Percentiles rank a stretch among this genome's conserved stretches.
phyloP scores from a whole-genome alignment of 2,113 vertebrate species.

The Pomatorhinus ruficollis region DNA sequence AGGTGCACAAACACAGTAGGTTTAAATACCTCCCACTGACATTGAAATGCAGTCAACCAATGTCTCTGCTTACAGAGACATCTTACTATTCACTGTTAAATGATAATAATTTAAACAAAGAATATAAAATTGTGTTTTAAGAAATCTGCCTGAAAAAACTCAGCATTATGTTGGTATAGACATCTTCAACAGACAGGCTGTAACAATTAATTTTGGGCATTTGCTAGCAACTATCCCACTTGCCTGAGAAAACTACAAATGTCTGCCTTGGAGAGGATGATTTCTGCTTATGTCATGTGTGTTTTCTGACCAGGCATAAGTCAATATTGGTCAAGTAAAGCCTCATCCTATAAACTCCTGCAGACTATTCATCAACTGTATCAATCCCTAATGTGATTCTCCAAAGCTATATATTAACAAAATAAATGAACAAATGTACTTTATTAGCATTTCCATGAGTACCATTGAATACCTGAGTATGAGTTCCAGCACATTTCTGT shows the following conservation, averaged over 20 bases:
- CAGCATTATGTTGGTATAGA: not conserved
- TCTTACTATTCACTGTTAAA: not conserved
- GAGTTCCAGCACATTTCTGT: not conserved
- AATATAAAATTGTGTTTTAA: not conserved
- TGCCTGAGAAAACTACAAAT: not conserved
- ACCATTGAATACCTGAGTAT: accelerated
- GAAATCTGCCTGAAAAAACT: not conserved
- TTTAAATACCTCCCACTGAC: not conserved
- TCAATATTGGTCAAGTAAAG: not conserved
- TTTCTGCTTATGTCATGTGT: not conserved
- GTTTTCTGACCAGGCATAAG: not conserved
- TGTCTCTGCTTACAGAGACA: not conserved
- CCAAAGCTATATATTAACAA: not conserved
- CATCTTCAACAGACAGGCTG: not conserved
- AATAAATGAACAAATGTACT: not conserved
- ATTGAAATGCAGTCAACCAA: not conserved
- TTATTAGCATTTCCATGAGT: not conserved
- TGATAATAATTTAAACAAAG: not conserved
- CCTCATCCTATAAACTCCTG: not conserved
- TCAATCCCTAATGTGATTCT: not conserved
- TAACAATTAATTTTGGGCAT: not conserved
- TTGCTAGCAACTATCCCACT: not conserved
- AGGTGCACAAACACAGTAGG: not conserved
- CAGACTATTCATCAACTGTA: not conserved
- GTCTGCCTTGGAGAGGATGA: not conserved